Evolutionary conservation across 2,797 vertebrate genomes (phyloP), one percentile per base, ranked within the genome.

Genomic region (Tenualosa ilisha): DNA sequence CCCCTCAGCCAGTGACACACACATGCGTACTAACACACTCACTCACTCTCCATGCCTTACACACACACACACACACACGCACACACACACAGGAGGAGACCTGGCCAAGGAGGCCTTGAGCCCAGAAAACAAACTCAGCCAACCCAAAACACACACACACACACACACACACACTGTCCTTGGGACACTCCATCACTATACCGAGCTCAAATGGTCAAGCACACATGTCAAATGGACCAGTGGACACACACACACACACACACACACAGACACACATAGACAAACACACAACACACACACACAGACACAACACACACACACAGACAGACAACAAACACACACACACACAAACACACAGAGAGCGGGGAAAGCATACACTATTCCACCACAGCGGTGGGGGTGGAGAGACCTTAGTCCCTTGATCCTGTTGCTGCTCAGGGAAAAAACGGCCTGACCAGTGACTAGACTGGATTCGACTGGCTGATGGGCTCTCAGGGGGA

Each of bases 1-100:
- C 37, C 59, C 40, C 83, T 84, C 15, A 79, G 72, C 72, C 72
- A 43, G 37, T 22, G 37, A n/a, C 72, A 79, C 72, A 79, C 6
- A 79, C 72, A 75, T 2, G 17, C 15, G 15, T 79, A 40, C 72
- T 79, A 7, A 46, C 72, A 37, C 26, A 46, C 72, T 43, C 17
- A 46, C 15, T 22, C 15, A 2, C 31, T 15, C 31, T 15, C 8
- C 7, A 9, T 9, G 5, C 7, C 22, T 12, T n/a, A 31, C 63
- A 68, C 63, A 13, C 63, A 68, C 65, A 17, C 26, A 75, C 37
- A 3, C 68, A 75, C 72, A 68, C 65, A 17, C 26, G 43, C 37
- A 3, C 68, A 75, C 72, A 46, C 40, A 72, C 31, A 40, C 31
- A 68, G 31, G 31, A 31, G 31, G 31, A 61, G 22, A 68, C 12